Base-by-base conservation (phyloP, 1,140 invertebrate species). In the Drosophila bocqueti region DNA sequence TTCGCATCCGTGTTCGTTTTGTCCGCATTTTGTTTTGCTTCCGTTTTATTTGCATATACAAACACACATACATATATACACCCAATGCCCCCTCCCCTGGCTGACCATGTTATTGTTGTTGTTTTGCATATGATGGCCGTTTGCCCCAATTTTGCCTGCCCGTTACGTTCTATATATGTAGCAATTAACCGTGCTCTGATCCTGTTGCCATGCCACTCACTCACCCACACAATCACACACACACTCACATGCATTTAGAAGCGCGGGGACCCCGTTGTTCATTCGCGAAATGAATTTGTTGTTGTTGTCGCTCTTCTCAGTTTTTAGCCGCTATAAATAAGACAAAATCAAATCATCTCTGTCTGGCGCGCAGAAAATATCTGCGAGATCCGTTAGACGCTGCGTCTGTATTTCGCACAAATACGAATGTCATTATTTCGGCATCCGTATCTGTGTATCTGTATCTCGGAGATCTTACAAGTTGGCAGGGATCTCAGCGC, bases 21-120 rank as follows among this genome's bases (percentile, higher is more conserved):
- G 46, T 73, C 62, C 61, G 62, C 43, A 79, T 83, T 86, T 86
- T 86, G 83, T 86, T 86, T 86, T 87, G 83, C 63, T 82, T 86
- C 66, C 66, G 71, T 86, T 82, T 59, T 45, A 40, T 49, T 49
- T 34, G 29, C 50, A 52, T 43, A 55, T 43, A 57, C 54, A 64
- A 38, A 59, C 36, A 67, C 54, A 50, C 47, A 45, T 7, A 34
- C 38, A 31, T n/a, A 13, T 21, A 34, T 26, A 31, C 16, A 43
- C 16, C 16, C 47, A 9, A 49, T 9, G 13, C 46, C 46, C 43
- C 40, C 18, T 31, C 9, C 24, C 29, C 24, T 16, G 7, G 38
- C 52, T 21, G 52, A 13, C 40, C 72, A 61, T 46, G 47, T 67
- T 60, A 55, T 76, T 85, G 72, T 83, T 90, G 69, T 75, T 86